Evolutionary conservation across 2,797 vertebrate genomes (phyloP), one percentile per base, ranked within the genome.

Genomic region (Aplochiton taeniatus): DNA sequence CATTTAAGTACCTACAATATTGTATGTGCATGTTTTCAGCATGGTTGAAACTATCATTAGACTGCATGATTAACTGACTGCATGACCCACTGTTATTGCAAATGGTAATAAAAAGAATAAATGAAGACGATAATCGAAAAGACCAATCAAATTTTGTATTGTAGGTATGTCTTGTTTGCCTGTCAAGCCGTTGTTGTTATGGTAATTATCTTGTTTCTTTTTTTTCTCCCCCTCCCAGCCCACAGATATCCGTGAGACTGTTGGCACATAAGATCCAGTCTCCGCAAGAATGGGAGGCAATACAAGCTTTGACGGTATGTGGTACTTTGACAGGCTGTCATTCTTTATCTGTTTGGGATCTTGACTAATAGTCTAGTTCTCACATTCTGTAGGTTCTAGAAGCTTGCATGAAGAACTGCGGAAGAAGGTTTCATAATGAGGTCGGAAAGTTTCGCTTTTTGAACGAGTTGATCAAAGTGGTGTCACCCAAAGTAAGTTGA

Each of bases 321-420:
- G 44, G 46, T 48, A 85, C 44, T n/a, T 53, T 16, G 19, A 19
- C 9, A 44, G 17, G 1, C 16, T 42, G 14, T 52, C 16, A 46
- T 11, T 5, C n/a, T 31, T 31, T 31, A 31, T 2, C 31, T 31
- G 31, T 31, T 31, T 31, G 6, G 6, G 31, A 31, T 31, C 31
- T 31, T 31, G 31, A 31, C 31, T 31, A 31, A 31, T 31, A 31
- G 31, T 31, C 31, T 31, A 31, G 31, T 31, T 4, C 46, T 12
- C 45, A 19, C 31, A 49, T 46, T 13, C 51, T 78, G 1, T 68
- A 98, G 96, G 96, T 97, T 63, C 90, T 98, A 42, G 96, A 97
- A 82, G 94, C 95, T 43, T 96, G 95, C 66, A 98, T 97, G 96
- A 98, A 98, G 90, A 98, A 98, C 64, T 98, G 96, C 43, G 96